phyloP scores from a whole-genome alignment of 2,888 invertebrate species.

The Lasioglossum morio region DNA sequence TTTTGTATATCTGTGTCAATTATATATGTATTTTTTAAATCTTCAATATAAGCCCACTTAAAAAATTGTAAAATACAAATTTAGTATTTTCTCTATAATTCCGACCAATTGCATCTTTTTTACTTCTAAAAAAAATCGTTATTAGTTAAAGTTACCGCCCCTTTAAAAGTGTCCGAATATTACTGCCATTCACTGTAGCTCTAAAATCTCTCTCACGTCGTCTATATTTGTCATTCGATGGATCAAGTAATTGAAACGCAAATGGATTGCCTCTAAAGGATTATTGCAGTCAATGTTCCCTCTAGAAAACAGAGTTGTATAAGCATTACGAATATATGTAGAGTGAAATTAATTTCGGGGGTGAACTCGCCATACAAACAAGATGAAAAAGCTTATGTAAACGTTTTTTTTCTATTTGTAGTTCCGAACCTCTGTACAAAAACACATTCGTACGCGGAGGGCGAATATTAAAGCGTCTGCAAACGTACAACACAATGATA shows the following conservation, averaged over 20 bases:
- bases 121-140: no score
- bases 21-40: no score
- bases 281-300: not conserved
- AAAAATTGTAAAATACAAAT: no score
- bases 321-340: not conserved
- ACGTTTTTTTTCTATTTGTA: not conserved
- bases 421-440: not conserved
- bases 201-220: not conserved
- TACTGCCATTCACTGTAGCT: not conserved
- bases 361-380: not conserved
- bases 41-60: no score
- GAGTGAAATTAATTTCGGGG: not conserved
- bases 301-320: not conserved
- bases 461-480: not conserved
- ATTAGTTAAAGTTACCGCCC: no score
- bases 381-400: not conserved
- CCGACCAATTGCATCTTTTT: no score
- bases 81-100: no score
- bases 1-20: no score
- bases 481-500: not conserved
- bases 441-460: not conserved
- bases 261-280: not conserved
- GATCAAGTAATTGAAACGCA: conserved; percentile 5
- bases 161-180: no score
- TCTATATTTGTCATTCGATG: not conserved